Conservation (phyloP, 2,113 vertebrate genomes). For the Cepphus grylle region DNA sequence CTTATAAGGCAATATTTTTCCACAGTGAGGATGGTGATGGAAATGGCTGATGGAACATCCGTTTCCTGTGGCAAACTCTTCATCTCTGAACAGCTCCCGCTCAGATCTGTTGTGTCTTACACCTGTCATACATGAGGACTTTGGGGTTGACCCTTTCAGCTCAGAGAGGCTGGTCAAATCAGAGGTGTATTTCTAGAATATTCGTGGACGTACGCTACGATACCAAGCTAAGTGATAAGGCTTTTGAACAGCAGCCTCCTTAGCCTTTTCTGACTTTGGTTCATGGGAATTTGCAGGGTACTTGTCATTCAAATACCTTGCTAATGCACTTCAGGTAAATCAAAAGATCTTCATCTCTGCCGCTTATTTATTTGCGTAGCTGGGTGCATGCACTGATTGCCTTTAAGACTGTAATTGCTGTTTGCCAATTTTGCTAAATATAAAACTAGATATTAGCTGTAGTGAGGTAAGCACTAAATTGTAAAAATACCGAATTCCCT, state of each 20-base stretch:
- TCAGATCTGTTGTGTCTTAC: not conserved
- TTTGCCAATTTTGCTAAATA: not conserved
- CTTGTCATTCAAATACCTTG: not conserved
- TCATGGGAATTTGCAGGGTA: not conserved
- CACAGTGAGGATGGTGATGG: not conserved
- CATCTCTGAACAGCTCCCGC: not conserved
- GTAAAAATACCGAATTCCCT: not conserved
- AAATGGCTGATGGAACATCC: not conserved
- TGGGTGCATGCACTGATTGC: not conserved
- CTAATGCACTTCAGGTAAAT: not conserved
- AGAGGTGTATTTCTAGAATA: not conserved
- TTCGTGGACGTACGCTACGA: rapidly evolving
- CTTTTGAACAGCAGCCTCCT: not conserved
- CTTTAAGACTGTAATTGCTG: not conserved
- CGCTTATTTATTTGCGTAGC: not conserved
- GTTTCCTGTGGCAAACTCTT: not conserved
- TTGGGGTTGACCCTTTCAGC: not conserved
- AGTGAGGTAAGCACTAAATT: not conserved
- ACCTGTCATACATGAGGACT: not conserved
- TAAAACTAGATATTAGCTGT: not conserved
- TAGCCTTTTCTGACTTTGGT: not conserved
- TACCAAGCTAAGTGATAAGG: not conserved
- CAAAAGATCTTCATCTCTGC: not conserved
- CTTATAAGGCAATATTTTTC: not conserved
- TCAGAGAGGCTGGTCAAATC: not conserved